Evolutionary conservation across 2,113 vertebrate genomes (phyloP).

Genomic region (Dolichallabes microphthalmus): DNA sequence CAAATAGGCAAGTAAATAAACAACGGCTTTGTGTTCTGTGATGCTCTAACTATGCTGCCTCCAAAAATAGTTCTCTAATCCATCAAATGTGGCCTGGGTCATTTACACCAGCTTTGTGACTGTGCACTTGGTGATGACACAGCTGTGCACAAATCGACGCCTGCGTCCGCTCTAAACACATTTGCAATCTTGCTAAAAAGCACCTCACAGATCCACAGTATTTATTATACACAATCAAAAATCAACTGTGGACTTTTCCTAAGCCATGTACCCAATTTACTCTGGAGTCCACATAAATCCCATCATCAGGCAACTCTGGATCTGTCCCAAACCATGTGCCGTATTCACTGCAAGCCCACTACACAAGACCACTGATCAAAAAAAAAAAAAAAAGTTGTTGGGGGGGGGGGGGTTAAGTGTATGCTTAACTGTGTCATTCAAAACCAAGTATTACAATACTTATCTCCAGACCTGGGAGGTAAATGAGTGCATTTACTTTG

Average conservation of each 20-base stretch:
- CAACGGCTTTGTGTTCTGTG: neutral
- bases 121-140: constrained; percentile 18
- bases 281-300: neutral
- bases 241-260: neutral
- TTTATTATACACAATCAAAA: neutral
- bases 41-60: constrained; percentile 24
- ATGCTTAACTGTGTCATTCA: too few relatives aligned
- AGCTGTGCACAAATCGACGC: constrained; percentile 11
- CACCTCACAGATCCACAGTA: neutral
- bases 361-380: neutral
- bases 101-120: constrained; percentile 19
- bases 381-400: too few relatives aligned
- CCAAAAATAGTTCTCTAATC: constrained; percentile 33
- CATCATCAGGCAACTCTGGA: neutral
- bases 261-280: neutral
- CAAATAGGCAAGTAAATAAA: constrained; percentile 23
- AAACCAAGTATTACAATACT: too few relatives aligned
- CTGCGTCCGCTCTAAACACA: constrained; percentile 10
- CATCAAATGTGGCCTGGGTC: constrained; percentile 17
- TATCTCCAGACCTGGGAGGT: too few relatives aligned
- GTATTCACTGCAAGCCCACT: neutral
- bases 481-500: too few relatives aligned
- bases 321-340: neutral
- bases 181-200: neutral
- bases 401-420: too few relatives aligned